Conservation (phyloP, 2,113 vertebrate species). For the Psittacula cyanocephala region DNA sequence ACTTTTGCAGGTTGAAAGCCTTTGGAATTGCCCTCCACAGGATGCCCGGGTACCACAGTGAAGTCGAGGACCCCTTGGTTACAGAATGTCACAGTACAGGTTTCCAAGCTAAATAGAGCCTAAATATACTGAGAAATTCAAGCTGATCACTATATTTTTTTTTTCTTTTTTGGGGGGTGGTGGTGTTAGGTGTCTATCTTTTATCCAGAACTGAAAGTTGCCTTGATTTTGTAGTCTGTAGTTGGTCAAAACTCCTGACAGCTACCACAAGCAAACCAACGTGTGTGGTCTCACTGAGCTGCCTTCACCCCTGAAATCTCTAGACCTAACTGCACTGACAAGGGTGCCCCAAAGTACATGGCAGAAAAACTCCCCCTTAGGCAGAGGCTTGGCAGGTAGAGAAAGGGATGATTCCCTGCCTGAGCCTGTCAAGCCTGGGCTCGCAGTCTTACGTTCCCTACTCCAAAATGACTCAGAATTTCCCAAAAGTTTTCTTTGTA, state of each 20-base stretch:
- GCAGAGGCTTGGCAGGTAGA: neutral
- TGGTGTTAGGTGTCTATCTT: neutral
- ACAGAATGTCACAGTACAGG: neutral
- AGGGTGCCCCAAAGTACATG: neutral
- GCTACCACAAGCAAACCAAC: neutral
- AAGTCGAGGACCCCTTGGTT: neutral
- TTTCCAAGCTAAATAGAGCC: neutral
- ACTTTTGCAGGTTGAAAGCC: neutral
- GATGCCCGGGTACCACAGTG: neutral
- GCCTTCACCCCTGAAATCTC: neutral
- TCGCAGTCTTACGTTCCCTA: neutral
- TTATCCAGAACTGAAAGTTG: neutral
- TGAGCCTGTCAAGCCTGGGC: neutral
- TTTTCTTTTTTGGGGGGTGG: neutral
- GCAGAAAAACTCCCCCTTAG: neutral
- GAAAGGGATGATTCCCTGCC: neutral
- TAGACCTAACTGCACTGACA: neutral
- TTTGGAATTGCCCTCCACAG: neutral
- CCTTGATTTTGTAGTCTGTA: neutral
- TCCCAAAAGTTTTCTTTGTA: accelerated
- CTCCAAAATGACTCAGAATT: neutral
- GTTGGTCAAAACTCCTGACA: neutral
- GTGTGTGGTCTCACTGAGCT: neutral
- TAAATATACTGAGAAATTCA: neutral
- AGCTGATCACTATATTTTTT: neutral